Evolutionary conservation across 1,140 invertebrate genomes (phyloP).

Genomic region (Drosophila novamexicana): DNA sequence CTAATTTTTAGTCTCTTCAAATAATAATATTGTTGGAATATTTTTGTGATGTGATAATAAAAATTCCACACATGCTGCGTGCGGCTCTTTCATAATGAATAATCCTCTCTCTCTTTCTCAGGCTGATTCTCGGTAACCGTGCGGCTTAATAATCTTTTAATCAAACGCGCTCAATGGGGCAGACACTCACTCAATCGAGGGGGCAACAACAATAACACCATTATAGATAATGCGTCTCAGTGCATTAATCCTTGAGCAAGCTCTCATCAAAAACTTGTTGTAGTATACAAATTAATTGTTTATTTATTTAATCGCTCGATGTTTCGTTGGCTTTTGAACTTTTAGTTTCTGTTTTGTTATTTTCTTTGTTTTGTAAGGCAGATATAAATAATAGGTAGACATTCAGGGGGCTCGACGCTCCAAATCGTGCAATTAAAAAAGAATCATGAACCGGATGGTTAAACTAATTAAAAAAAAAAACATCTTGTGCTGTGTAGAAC

Average conservation of each 20-base stretch:
- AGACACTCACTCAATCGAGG: conserved; percentile 64
- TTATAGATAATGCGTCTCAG: conserved; percentile 27
- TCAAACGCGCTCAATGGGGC: conserved; percentile 69
- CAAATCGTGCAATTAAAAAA: conserved; percentile 9
- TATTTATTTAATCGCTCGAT: conserved; percentile 59
- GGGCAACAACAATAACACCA: conserved; percentile 8
- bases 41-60: conserved; percentile 58
- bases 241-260: conserved; percentile 71
- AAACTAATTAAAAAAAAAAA: neutral
- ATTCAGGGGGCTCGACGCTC: conserved; percentile 29
- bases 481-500: too few relatives aligned
- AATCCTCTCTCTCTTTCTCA: conserved; percentile 15
- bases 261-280: conserved; percentile 15
- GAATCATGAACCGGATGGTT: conserved; percentile 4
- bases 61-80: conserved; percentile 64
- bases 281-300: conserved; percentile 46
- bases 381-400: conserved; percentile 9
- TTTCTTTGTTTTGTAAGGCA: neutral
- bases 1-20: conserved; percentile 53
- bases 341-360: conserved; percentile 45
- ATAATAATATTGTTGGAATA: conserved; percentile 24
- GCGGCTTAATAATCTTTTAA: conserved; percentile 69
- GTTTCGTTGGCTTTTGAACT: conserved; percentile 69
- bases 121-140: conserved; percentile 9
- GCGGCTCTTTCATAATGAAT: conserved; percentile 23